Percentiles rank a stretch among this genome's conserved stretches.
Evolutionary conservation across 2,888 invertebrate genomes (phyloP).

Genomic region (Cataglyphis altisquamis): DNA sequence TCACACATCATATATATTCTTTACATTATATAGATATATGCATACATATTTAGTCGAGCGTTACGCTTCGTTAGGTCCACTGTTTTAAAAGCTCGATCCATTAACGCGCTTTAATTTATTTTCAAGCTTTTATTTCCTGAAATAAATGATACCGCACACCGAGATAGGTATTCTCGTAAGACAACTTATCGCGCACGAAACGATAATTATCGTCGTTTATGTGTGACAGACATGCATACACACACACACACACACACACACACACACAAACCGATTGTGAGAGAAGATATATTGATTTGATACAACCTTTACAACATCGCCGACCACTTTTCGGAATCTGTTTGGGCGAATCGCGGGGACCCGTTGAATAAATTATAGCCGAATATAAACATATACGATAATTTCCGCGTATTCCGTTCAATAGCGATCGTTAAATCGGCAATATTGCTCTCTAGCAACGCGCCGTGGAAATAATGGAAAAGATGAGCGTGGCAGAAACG

Average conservation of each 20-base stretch:
- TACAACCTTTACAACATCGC: slow-evolving; percentile 57
- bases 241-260: not conserved
- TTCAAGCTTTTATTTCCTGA: slow-evolving; percentile 32
- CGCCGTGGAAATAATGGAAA: slow-evolving; percentile 6
- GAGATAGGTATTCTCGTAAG: slow-evolving; percentile 29
- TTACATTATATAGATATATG: not conserved
- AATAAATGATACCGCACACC: slow-evolving; percentile 34
- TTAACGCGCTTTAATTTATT: slow-evolving; percentile 50
- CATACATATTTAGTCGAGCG: not conserved
- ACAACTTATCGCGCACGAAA: slow-evolving; percentile 63
- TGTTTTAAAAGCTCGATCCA: slow-evolving; percentile 49
- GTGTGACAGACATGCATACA: not conserved
- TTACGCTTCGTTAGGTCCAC: slow-evolving; percentile 18
- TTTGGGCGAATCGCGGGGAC: slow-evolving; percentile 48
- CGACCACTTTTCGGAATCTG: slow-evolving; percentile 61
- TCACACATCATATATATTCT: slow-evolving; percentile 4
- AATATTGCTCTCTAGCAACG: not conserved
- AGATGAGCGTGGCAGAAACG: slow-evolving; percentile 8
- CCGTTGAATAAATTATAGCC: slow-evolving; percentile 64
- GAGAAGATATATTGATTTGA: slow-evolving; percentile 65
- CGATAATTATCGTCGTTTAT: slow-evolving; percentile 64
- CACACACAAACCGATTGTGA: slow-evolving; percentile 57
- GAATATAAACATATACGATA: slow-evolving; percentile 50
- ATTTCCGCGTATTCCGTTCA: slow-evolving; percentile 22
- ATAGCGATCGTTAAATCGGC: slow-evolving; percentile 35